Evolutionary conservation across 2,888 invertebrate genomes (phyloP).

Genomic region (Tethea ocularis): DNA sequence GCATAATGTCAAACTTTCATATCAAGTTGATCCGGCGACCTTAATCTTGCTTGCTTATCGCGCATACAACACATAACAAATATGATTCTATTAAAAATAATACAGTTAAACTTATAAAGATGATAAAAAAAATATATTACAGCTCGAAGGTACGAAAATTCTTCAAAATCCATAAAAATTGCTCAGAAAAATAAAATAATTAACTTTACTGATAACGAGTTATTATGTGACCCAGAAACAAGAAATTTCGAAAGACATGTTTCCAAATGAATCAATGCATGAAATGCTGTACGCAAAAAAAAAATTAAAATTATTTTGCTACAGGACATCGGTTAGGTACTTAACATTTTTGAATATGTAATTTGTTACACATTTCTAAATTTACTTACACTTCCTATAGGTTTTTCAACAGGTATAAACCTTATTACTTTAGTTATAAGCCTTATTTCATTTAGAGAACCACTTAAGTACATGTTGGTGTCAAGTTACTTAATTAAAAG

Average conservation of each 20-base stretch:
- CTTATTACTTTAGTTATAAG: neutral
- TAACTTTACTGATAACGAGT: too few species aligned
- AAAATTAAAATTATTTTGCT: too few species aligned
- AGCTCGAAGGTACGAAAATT: too few species aligned
- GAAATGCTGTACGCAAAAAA: too few species aligned
- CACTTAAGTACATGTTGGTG: neutral
- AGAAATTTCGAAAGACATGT: too few species aligned
- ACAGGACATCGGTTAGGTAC: neutral
- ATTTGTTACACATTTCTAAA: slow-evolving; percentile 7
- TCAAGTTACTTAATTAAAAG: slow-evolving; percentile 27
- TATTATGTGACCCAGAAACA: too few species aligned
- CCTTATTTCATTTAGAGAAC: neutral
- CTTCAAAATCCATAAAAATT: too few species aligned
- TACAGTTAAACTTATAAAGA: too few species aligned
- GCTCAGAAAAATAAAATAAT: too few species aligned
- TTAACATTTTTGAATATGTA: neutral
- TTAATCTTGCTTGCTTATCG: slow-evolving; percentile 14
- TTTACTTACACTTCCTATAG: neutral
- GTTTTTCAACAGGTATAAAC: neutral
- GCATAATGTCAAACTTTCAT: slow-evolving; percentile 47
- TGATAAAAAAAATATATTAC: too few species aligned
- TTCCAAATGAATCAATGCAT: too few species aligned
- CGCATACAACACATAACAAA: neutral
- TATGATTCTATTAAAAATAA: neutral
- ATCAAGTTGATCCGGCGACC: slow-evolving; percentile 32